A percentile compares a stretch with the other conserved stretches of the same genome.
These are phyloP conservation scores for Latrodectus hesperus DNA, from an alignment of 2,888 invertebrate genomes.

Conservation along the genomic window DNA sequence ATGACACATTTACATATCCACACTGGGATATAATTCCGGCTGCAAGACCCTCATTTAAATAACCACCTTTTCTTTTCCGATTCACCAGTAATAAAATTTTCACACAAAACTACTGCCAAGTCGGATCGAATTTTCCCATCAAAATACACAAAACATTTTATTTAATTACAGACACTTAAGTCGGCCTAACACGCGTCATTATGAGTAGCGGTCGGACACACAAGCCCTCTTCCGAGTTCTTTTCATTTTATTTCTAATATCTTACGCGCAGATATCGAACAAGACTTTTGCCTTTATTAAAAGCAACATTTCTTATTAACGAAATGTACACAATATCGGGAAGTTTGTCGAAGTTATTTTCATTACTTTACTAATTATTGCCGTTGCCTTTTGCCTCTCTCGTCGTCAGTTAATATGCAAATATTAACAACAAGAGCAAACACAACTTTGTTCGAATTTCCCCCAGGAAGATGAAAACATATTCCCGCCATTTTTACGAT, in stretches of 20 bases:
- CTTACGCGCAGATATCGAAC: constrained; percentile 35
- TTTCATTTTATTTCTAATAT: constrained; percentile 34
- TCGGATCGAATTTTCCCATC: constrained; percentile 39
- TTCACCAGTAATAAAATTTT: constrained; percentile 51
- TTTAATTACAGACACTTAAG: constrained; percentile 58
- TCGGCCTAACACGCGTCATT: constrained; percentile 47
- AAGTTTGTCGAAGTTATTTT: constrained; percentile 49
- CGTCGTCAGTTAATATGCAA: constrained; percentile 53
- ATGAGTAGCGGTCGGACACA: constrained; percentile 10
- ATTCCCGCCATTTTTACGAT: constrained; percentile 55
- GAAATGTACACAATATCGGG: constrained; percentile 62
- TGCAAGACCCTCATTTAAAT: constrained; percentile 39
- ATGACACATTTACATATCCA: constrained; percentile 57
- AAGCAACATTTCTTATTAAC: constrained; percentile 62
- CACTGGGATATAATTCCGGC: constrained; percentile 4
- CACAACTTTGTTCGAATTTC: constrained; percentile 62
- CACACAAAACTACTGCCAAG: not conserved
- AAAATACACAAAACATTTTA: constrained; percentile 59
- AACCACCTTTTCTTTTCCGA: constrained; percentile 34
- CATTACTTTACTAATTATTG: constrained; percentile 64
- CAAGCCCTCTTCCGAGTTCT: constrained; percentile 15
- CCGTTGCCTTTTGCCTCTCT: constrained; percentile 8
- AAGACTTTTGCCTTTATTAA: constrained; percentile 62
- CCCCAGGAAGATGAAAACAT: constrained; percentile 28
- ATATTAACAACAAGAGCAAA: constrained; percentile 58